Conservation (phyloP, 2,888 invertebrate genomes). For the Drosophila prolongata region DNA sequence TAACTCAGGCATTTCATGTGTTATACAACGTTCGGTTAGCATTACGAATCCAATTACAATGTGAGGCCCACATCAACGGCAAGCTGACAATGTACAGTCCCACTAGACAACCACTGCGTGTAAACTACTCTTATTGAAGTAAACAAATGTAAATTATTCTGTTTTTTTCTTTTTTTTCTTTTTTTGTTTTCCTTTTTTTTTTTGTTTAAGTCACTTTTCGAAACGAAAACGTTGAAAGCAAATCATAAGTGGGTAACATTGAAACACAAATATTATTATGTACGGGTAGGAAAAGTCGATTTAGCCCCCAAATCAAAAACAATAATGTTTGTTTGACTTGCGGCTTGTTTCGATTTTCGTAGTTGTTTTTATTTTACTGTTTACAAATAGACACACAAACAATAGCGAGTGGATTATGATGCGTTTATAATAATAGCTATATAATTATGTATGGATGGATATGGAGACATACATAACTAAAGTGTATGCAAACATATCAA, state of each 20-base stretch:
- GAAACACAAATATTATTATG: conserved; percentile 48
- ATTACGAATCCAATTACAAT: conserved; percentile 80
- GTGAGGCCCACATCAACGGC: conserved; percentile 89
- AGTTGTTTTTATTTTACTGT: conserved; percentile 19
- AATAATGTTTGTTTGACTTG: conserved; percentile 46
- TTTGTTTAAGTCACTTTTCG: conserved; percentile 43
- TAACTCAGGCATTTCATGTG: conserved; percentile 54
- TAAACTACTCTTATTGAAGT: conserved; percentile 85
- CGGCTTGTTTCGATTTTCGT: conserved; percentile 38
- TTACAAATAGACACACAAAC: conserved; percentile 65
- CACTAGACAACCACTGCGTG: conserved; percentile 85
- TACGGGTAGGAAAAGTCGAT: conserved; percentile 34
- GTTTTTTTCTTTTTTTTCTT: conserved; percentile 32
- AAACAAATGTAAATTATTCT: conserved; percentile 73
- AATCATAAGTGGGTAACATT: conserved; percentile 64
- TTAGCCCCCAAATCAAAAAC: conserved; percentile 38
- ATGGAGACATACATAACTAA: conserved; percentile 17
- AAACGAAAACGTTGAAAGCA: conserved; percentile 66
- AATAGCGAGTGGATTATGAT: conserved; percentile 77
- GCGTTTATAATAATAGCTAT: conserved; percentile 35
- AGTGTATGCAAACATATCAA: conserved; percentile 24
- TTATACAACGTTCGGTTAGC: conserved; percentile 69
- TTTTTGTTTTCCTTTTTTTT: conserved; percentile 32
- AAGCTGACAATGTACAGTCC: conserved; percentile 87
- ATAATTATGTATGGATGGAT: conserved; percentile 14